Evolutionary conservation across 2,113 vertebrate species (phyloP), one percentile per base, ranked within the genome.

Genomic region (Oceanites oceanicus): DNA sequence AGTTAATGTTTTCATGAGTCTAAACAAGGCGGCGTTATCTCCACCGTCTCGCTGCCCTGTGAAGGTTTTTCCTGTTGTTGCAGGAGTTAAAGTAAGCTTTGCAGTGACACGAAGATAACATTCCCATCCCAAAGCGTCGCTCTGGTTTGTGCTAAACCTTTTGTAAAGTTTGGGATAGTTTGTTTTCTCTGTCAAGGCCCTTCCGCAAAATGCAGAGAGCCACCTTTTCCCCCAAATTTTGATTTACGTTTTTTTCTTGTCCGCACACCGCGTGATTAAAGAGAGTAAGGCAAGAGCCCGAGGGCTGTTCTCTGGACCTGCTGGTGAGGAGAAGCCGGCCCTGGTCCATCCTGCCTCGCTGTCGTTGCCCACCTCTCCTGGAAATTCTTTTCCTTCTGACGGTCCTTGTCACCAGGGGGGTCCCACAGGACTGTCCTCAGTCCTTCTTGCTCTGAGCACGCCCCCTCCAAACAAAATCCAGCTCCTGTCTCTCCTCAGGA

Each of bases 211-310:
- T 2, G n/a, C 2, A 2, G 32, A 15, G 42, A 15, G 17, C 4
- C 4, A 17, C 56, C 15, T 45, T 56, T 45, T 56, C 13, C 2
- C 53, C 23, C 2, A 3, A 2, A 15, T 26, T 59, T 53, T 32
- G 16, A 2, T 50, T 10, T 22, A 11, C 12, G 2, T 18, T 42
- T 70, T 55, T 47, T 45, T 55, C 6, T 15, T 32, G 18, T 40
- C 15, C 1, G 0, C 20, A 0, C 5, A 2, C 6, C 0, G 0
- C 2, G 38, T 12, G n/a, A 12, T 81, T 23, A 11, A 53, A 52
- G 40, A 36, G 36, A 19, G 44, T 5, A 11, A 81, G 62, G n/a
- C 8, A 7, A 50, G 74, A 67, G 76, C n/a, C 65, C 0, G 2
- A n/a, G 58, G 36, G 62, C 19, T 49, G n/a, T 42, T 56, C 13